Conservation (phyloP, 2,113 vertebrate genomes). For the Paraplagusia blochii region DNA sequence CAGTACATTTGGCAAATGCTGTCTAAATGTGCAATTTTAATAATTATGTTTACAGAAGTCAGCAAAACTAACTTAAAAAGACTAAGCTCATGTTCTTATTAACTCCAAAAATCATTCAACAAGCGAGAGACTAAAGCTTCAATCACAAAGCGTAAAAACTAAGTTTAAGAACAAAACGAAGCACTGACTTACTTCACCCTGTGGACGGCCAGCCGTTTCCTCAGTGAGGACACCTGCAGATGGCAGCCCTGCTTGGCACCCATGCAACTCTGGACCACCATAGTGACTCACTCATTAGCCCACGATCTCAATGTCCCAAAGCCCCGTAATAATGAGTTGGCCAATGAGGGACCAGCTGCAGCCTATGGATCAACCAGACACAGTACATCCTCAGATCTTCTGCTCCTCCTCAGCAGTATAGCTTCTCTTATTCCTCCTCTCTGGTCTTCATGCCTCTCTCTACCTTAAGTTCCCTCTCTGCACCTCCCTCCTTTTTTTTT, state of each 20-base stretch:
- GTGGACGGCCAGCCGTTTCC: constrained; percentile 55
- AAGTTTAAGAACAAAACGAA: not conserved
- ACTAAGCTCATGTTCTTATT: too few relatives aligned
- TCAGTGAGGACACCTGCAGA: constrained; percentile 48
- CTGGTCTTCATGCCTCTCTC: not conserved
- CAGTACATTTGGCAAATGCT: too few relatives aligned
- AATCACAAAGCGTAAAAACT: too few relatives aligned
- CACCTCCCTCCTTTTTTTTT: constrained; percentile 9
- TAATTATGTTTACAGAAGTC: too few relatives aligned
- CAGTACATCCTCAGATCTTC: not conserved
- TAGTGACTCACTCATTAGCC: constrained; percentile 20
- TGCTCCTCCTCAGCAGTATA: not conserved
- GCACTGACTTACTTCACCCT: constrained; percentile 54
- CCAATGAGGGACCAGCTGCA: too few relatives aligned
- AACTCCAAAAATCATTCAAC: too few relatives aligned
- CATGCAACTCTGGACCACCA: constrained; percentile 59
- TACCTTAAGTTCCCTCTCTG: not conserved
- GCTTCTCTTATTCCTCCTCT: not conserved
- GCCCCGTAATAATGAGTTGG: not conserved
- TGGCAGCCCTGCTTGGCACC: constrained; percentile 38
- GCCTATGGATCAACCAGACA: too few relatives aligned
- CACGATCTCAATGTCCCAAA: not conserved
- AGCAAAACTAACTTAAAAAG: too few relatives aligned
- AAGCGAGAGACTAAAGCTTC: too few relatives aligned
- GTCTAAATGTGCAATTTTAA: too few relatives aligned